Evolutionary conservation across 1,140 invertebrate genomes (phyloP), one percentile per base, ranked within the genome.

Genomic region (Araneus ventricosus): DNA sequence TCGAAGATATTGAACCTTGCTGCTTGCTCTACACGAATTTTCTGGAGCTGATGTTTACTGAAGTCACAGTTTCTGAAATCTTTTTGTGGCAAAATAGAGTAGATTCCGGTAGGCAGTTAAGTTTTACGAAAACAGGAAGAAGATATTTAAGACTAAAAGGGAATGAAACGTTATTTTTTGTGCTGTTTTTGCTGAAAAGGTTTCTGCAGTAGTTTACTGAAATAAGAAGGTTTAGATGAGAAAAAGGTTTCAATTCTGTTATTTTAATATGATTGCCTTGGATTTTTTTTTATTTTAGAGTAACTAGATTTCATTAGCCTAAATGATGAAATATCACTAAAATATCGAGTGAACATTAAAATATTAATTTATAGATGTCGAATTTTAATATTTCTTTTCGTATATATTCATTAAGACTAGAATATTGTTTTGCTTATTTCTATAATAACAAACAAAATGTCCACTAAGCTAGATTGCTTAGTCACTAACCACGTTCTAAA

Each of bases 1-100:
- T 27, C 27, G 85, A 87, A 61, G 37, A 61, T 87, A 87, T 63
- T 63, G 30, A 63, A 87, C 22, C 57, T 61, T 87, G 30, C 57
- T 86, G 27, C 37, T 61, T 86, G 27, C 37, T 61, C 22, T 75
- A 45, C 24, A 84, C 8, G 14, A 37, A 61, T 59, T 34, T n/a
- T 14, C 57, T 37, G 6, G 4, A 5, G 57, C 52, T 7, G n/a
- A 37, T 63, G 30, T 87, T 87, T 87, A 63, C 85, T 45, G 24
- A 63, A 87, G 52, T 63, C 52, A 59, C 27, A 45, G 52, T 34
- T 59, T 87, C 34, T 34, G 85, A 37, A 34, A 61, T 45, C 85
- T 59, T 87, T n/a, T 34, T 61, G 59, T 24, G 37, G 52, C 34
- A 45, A 27, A 34, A 22, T 39, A 39, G 85, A 34, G 27, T 45